Conservation (phyloP, 2,113 vertebrate genomes). For the Cheirogaleus medius region DNA sequence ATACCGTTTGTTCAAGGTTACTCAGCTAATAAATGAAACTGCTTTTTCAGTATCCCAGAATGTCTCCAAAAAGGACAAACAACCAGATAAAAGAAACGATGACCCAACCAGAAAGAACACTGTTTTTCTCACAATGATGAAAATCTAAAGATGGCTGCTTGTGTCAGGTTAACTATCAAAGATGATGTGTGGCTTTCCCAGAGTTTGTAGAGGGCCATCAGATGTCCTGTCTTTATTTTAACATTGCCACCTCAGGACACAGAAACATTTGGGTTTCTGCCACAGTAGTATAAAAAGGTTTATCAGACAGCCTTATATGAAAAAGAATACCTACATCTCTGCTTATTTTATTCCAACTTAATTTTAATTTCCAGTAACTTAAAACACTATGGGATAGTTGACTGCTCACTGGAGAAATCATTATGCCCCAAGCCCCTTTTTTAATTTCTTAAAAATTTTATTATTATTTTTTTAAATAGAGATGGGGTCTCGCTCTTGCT, state of each 20-base stretch:
- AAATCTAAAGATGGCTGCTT: conserved; percentile 29
- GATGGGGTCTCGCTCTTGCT: no score
- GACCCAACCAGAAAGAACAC: not conserved
- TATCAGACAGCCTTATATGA: not conserved
- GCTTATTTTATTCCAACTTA: not conserved
- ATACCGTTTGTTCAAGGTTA: not conserved
- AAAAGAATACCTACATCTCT: not conserved
- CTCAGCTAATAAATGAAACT: not conserved
- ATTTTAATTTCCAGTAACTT: conserved; percentile 14
- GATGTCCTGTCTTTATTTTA: not conserved
- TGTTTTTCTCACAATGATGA: not conserved
- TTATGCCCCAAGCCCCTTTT: not conserved
- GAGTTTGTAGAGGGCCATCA: not conserved
- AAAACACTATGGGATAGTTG: not conserved
- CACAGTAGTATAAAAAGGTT: not conserved
- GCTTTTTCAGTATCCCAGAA: not conserved
- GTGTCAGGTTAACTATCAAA: not conserved
- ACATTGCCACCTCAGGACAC: not conserved
- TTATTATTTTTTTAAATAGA: no score
- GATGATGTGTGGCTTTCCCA: not conserved
- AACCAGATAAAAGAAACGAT: not conserved
- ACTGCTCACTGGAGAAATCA: no score
- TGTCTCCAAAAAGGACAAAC: not conserved
- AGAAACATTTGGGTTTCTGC: not conserved
- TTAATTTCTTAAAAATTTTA: no score